Evolutionary conservation across 1,140 invertebrate species (phyloP).

Genomic region (Lordiphosa collinella): DNA sequence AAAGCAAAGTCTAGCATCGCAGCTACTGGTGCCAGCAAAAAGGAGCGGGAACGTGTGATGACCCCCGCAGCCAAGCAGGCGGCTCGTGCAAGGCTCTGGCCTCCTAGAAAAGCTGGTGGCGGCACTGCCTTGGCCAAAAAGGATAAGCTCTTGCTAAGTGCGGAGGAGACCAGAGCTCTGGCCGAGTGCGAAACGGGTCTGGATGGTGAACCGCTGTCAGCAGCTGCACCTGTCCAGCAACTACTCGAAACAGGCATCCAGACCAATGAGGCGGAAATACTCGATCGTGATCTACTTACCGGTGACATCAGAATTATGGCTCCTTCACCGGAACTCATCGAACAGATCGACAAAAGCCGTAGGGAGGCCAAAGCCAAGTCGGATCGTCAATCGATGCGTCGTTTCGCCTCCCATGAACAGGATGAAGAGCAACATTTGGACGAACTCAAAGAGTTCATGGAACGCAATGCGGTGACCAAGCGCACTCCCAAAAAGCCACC

Average conservation of each 20-base stretch:
- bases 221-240: background rate
- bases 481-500: conserved; percentile 40
- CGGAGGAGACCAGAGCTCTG: background rate
- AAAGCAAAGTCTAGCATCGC: background rate
- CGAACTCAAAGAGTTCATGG: conserved; percentile 59
- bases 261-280: conserved; percentile 64
- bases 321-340: conserved; percentile 37
- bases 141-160: background rate
- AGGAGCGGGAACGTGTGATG: conserved; percentile 8
- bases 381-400: conserved; percentile 29
- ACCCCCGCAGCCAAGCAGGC: conserved; percentile 11
- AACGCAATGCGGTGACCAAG: conserved; percentile 51
- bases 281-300: conserved; percentile 48
- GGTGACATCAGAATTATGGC: conserved; percentile 48
- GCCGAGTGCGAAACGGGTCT: background rate
- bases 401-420: conserved; percentile 45
- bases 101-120: conserved; percentile 13
- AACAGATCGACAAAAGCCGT: conserved; percentile 33
- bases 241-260: conserved; percentile 49
- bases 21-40: background rate
- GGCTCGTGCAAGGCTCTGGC: conserved; percentile 19
- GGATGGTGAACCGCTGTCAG: background rate
- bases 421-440: conserved; percentile 59
- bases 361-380: conserved; percentile 19
- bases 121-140: conserved; percentile 1